Percentiles rank a stretch among this genome's conserved stretches.
These are phyloP conservation scores for zebrafish (Danio rerio) DNA, from an alignment of 2,113 vertebrate genomes.

Conservation along the genomic window GRCz12tu NC_133177.1:55434001-55434500, in stretches of 20 bases:
- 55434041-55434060: too few species aligned
- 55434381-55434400: conserved; percentile 26
- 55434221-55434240: too few species aligned
- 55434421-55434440: background rate
- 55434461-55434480: background rate
- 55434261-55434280: background rate
- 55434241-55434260: background rate
- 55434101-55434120: too few species aligned
- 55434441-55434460: background rate
- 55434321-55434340: conserved; percentile 48
- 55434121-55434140: too few species aligned
- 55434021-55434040: too few species aligned
- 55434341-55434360: conserved; percentile 24
- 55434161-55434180: too few species aligned
- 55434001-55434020: too few species aligned
- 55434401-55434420: conserved; percentile 36
- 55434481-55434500: background rate
- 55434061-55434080: too few species aligned
- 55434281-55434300: background rate
- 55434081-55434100: too few species aligned
- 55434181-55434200: too few species aligned
- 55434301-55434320: background rate
- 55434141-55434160: too few species aligned
- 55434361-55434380: conserved; percentile 34
- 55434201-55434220: too few species aligned